Base-by-base conservation (phyloP, 1,140 invertebrate species). In the Drosophila willistoni region DNA sequence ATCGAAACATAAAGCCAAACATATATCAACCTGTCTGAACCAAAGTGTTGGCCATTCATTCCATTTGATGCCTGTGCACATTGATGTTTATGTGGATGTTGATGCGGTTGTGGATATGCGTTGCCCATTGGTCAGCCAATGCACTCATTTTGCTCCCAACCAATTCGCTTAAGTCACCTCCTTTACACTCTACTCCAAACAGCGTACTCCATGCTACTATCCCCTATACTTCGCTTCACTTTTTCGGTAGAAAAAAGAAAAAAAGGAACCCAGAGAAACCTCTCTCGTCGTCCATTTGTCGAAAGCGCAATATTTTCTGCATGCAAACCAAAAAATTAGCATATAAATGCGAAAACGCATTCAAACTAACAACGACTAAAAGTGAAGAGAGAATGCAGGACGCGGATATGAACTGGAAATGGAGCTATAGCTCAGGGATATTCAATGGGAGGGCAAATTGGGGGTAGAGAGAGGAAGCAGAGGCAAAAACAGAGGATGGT, bases 281-380 rank as follows among this genome's bases (percentile, higher is more conserved):
- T 22, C 74, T 63, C 66, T 63, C 74, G 12, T 55, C 62, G 64
- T 56, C 76, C 78, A 80, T 80, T 80, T 80, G 78, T 80, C 78
- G 78, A 87, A 71, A 84, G 84, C 44, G 44, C 84, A 73, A 87
- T 83, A 87, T 87, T 89, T 87, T 89, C 61, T 62, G 73, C 86
- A 90, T 86, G 86, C 86, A 86, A 90, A 83, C 82, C 71, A 77
- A 89, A 79, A 90, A 90, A 90, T 90, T 90, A 86, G 86, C 86
- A 90, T 90, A 90, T 90, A 90, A 90, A 90, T 90, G 81, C 61
- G 84, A 90, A 90, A 90, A 90, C 79, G 82, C 86, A 90, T 90
- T 90, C 82, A 74, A 81, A 82, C 83, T 87, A 87, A 86, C 82
- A 86, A 81, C 83, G 83, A 71, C 64, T 68, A 64, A 67, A 65